Base-by-base conservation (phyloP, 2,113 vertebrate species). In the Aegypius monachus region DNA sequence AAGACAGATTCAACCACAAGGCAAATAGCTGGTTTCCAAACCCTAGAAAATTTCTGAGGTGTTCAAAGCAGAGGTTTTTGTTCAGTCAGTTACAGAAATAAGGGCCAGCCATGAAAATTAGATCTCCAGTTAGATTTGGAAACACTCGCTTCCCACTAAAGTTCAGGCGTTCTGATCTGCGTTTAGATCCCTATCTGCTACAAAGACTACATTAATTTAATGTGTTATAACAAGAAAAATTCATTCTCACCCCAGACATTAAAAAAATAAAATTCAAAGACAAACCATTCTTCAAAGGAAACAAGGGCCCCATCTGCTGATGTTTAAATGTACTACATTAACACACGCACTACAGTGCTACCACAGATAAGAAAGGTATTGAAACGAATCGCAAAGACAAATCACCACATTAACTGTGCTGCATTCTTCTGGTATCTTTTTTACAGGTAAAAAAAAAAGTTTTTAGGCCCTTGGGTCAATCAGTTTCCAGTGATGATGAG, bases 231-330 rank as follows among this genome's bases (percentile, higher is more conserved):
- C 74, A 96, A 92, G 94, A 95, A 97, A 97, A 97, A 97, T 52
- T 92, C 84, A 91, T 87, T 89, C 80, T 90, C 91, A 81, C 91
- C 56, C 89, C 79, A 97, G 95, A 97, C 73, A 93, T 87, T 94
- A 97, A 97, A 97, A 88, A 96, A 88, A 86, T 50, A 73, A 96
- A 97, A 98, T 96, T 93, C 97, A 97, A 93, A 98, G 95, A 70
- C 67, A 91, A 96, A 91, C 85, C 67, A 92, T 96, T 97, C 97
- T 98, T 98, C 98, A 98, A 97, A 98, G 98, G 97, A 98, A 98
- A 96, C 98, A 98, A 98, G 98, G 98, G 98, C 98, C 98, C 98
- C 98, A 98, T 98, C 98, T 98, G 97, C 98, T 98, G 98, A 97
- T 98, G 96, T 90, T 98, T 98, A 94, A 97, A 97, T 90, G 98